Conservation (phyloP, 2,888 invertebrate genomes). For the Ichneumoninae sp. region DNA sequence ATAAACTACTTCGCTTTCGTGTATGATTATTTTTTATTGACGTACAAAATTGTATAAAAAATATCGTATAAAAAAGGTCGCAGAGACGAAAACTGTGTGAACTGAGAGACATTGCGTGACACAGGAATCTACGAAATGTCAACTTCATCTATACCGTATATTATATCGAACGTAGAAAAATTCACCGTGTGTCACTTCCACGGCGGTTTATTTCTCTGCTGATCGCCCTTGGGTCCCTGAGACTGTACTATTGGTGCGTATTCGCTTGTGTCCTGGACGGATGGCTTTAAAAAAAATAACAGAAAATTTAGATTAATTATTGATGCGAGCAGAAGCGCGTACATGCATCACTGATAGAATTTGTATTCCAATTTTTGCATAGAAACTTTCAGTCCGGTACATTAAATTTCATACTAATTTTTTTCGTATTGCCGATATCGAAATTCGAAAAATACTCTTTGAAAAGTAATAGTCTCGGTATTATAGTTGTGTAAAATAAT, state of each 20-base stretch:
- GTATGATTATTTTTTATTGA: constrained; percentile 4
- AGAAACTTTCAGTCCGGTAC: no score
- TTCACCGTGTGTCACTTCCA: constrained; percentile 79
- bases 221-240: constrained; percentile 73
- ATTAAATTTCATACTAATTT: no score
- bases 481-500: no score
- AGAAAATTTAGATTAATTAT: constrained; percentile 24
- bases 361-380: not conserved
- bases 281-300: constrained; percentile 69
- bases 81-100: not conserved
- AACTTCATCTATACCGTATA: constrained; percentile 75
- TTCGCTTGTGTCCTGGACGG: constrained; percentile 76
- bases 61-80: constrained; percentile 53
- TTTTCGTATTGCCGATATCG: no score
- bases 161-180: constrained; percentile 60
- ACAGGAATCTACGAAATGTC: constrained; percentile 55
- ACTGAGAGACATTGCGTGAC: constrained; percentile 40
- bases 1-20: not conserved
- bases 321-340: not conserved
- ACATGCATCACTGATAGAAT: not conserved
- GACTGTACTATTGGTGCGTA: constrained; percentile 77
- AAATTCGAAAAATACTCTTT: no score
- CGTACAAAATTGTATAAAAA: constrained; percentile 65
- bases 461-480: no score
- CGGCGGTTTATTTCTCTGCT: constrained; percentile 79